phyloP scores from a whole-genome alignment of 2,797 vertebrate genomes.

The Lithobates pipiens region DNA sequence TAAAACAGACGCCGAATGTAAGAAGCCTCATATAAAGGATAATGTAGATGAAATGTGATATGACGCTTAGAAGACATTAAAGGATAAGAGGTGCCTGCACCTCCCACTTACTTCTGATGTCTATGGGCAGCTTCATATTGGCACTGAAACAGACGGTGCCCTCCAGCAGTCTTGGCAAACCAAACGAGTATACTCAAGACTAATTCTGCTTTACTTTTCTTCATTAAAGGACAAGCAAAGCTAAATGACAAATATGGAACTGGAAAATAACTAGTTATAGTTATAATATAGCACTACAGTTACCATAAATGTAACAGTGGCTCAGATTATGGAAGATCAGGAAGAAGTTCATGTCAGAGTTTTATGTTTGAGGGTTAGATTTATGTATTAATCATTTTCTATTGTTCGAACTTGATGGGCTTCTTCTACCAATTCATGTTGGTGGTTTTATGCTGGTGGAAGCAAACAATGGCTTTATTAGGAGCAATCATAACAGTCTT shows the following conservation, averaged over 20 bases:
- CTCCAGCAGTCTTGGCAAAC: constrained; percentile 3
- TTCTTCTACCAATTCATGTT: too few species aligned
- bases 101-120: background rate
- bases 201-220: background rate
- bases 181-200: background rate
- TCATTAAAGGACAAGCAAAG: background rate
- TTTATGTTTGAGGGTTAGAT: too few species aligned
- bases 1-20: background rate
- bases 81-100: background rate
- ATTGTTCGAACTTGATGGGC: too few species aligned
- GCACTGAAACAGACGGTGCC: constrained; percentile 7
- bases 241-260: background rate
- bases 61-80: background rate
- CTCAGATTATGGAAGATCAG: too few species aligned
- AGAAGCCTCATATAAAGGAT: too few species aligned
- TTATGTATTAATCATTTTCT: too few species aligned
- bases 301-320: too few species aligned
- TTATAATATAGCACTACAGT: too few species aligned
- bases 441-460: too few species aligned
- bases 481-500: too few species aligned
- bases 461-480: too few species aligned
- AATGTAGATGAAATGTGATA: background rate
- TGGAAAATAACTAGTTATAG: background rate
- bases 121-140: background rate
- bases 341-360: too few species aligned